Evolutionary conservation across 2,888 invertebrate genomes (phyloP).

Genomic region (Crematogaster levior): DNA sequence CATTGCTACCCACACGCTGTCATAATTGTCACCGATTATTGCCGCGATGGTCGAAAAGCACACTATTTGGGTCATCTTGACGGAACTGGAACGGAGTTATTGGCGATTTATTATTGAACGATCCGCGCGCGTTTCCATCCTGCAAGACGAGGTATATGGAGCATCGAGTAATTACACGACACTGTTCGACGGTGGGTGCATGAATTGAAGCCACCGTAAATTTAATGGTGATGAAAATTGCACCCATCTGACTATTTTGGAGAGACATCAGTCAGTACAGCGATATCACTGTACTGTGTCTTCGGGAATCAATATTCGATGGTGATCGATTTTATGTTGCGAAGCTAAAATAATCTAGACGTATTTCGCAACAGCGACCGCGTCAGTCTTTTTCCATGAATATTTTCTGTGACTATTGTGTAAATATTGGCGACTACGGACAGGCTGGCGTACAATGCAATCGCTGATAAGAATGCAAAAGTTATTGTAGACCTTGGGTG

Average conservation of each 20-base stretch:
- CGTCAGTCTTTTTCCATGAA: not conserved
- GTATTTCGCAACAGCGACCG: not conserved
- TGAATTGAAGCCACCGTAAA: conserved; percentile 64
- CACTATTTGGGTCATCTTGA: conserved; percentile 67
- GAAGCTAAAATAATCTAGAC: not conserved
- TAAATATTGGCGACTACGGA: not conserved
- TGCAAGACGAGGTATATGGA: conserved; percentile 63
- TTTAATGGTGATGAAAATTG: conserved; percentile 48
- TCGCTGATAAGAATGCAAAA: conserved; percentile 24
- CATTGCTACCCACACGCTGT: conserved; percentile 59
- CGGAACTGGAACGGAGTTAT: conserved; percentile 68
- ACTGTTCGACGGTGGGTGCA: conserved; percentile 56
- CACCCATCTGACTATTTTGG: conserved; percentile 31
- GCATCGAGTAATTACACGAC: conserved; percentile 66
- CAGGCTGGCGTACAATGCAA: not conserved
- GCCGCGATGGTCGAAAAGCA: conserved; percentile 60
- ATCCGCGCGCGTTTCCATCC: conserved; percentile 40
- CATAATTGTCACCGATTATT: conserved; percentile 72
- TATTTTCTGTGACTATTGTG: not conserved
- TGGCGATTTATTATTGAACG: conserved; percentile 72
- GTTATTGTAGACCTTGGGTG: not conserved
- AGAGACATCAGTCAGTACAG: no score
- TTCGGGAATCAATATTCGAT: not conserved
- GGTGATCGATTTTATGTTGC: not conserved
- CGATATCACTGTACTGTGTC: not conserved